These are phyloP conservation scores for Catharus fuscescens DNA, from an alignment of 2,113 vertebrate species.

Conservation along the genomic window DNA sequence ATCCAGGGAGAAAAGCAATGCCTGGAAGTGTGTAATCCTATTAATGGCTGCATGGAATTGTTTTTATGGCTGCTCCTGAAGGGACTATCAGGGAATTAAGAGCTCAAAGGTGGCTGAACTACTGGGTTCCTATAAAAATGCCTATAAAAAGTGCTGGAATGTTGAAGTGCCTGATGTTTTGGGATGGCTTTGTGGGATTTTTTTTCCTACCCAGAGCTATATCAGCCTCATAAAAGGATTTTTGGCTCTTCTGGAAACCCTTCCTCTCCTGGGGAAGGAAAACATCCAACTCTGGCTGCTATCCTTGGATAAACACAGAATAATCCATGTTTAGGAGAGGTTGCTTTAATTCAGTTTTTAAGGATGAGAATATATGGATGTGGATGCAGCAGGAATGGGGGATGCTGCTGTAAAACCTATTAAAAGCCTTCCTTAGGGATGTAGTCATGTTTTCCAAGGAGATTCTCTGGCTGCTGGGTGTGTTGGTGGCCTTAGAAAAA, in stretches of 20 bases:
- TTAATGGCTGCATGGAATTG: neutral
- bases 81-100: constrained; percentile 29
- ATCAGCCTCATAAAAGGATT: neutral
- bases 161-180: neutral
- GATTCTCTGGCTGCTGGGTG: rapidly evolving
- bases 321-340: neutral
- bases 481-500: neutral
- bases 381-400: neutral
- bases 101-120: constrained; percentile 12
- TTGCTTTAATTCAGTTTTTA: neutral
- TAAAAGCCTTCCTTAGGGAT: neutral
- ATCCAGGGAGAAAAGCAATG: neutral
- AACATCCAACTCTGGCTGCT: neutral
- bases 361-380: neutral
- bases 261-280: neutral
- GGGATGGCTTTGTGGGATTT: neutral
- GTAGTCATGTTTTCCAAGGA: neutral
- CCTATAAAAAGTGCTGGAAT: constrained; percentile 14
- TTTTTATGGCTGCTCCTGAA: neutral
- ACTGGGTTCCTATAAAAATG: constrained; percentile 18
- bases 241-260: neutral
- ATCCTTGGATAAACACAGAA: neutral
- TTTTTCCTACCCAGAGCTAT: rapidly evolving
- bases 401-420: neutral
- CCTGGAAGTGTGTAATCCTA: neutral